Evolutionary conservation across 2,888 invertebrate genomes (phyloP).

Genomic region (Harpalus rufipes): DNA sequence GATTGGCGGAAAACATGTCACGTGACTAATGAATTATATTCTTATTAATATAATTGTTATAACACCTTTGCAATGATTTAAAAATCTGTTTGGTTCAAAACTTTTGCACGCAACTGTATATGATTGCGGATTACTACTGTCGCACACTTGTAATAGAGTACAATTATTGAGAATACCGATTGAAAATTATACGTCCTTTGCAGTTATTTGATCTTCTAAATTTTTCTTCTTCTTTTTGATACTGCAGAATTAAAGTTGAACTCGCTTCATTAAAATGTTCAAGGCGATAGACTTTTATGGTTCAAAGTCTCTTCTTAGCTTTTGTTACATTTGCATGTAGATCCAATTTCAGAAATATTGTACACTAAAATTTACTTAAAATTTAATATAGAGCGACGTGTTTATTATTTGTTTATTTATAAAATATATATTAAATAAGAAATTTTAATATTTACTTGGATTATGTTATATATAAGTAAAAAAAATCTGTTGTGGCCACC

Average conservation of each 20-base stretch:
- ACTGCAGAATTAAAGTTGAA: constrained; percentile 44
- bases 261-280: constrained; percentile 35
- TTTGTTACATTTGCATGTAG: constrained; percentile 22
- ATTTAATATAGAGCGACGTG: neutral
- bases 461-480: neutral
- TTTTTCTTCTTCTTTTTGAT: constrained; percentile 42
- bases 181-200: constrained; percentile 31
- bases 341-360: neutral
- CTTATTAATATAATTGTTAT: too few species aligned
- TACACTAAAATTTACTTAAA: neutral
- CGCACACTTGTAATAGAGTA: constrained; percentile 1
- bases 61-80: too few species aligned
- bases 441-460: neutral
- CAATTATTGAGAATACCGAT: constrained; percentile 29
- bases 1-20: too few species aligned
- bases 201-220: constrained; percentile 18
- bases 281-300: constrained; percentile 37
- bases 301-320: neutral
- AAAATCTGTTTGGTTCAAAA: too few species aligned
- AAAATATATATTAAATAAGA: neutral
- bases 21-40: too few species aligned
- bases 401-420: neutral
- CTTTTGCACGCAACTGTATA: too few species aligned
- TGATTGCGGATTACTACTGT: neutral
- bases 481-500: too few species aligned